Percentiles rank a stretch among this genome's conserved stretches.
These are phyloP conservation scores for Hololepta plana DNA, from an alignment of 2,888 invertebrate species.

Conservation along the genomic window DNA sequence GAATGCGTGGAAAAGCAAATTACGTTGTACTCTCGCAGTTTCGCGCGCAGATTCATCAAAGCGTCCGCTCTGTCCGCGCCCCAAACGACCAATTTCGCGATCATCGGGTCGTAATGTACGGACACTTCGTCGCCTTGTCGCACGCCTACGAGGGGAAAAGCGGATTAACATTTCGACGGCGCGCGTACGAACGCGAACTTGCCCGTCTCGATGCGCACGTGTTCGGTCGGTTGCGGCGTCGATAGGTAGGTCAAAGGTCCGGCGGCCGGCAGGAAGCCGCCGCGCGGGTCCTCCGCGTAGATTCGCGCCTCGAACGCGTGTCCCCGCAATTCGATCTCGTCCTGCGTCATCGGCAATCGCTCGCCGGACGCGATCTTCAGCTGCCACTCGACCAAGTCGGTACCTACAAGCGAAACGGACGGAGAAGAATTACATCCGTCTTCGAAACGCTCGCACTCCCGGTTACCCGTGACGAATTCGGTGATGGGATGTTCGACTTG, in stretches of 20 bases:
- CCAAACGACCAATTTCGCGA: conserved; percentile 96
- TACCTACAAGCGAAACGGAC: too few species aligned
- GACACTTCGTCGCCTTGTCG: conserved; percentile 87
- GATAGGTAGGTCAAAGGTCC: conserved; percentile 61
- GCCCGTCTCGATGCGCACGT: conserved; percentile 73
- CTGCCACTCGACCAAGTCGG: conserved; percentile 98
- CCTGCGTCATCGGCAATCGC: conserved; percentile 61
- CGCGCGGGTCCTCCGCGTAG: conserved; percentile 78
- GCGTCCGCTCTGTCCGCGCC: conserved; percentile 68
- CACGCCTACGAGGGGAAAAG: conserved; percentile 34
- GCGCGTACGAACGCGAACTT: conserved; percentile 3
- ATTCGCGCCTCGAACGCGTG: conserved; percentile 94
- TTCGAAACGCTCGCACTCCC: too few species aligned
- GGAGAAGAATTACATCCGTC: too few species aligned
- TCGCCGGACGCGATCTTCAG: conserved; percentile 79
- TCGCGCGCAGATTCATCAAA: conserved; percentile 53
- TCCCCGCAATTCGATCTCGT: conserved; percentile 57
- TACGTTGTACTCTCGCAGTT: conserved; percentile 75
- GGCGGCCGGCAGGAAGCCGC: conserved; percentile 86
- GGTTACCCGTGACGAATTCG: conserved; percentile 81
- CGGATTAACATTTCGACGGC: neutral
- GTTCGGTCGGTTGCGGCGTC: conserved; percentile 44
- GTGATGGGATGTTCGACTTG: conserved; percentile 95
- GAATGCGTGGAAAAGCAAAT: too few species aligned
- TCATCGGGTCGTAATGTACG: conserved; percentile 99